A percentile compares a stretch with the other conserved stretches of the same genome.
Evolutionary conservation across 2,888 invertebrate species (phyloP).

Genomic region (Acrobasis suavella): DNA sequence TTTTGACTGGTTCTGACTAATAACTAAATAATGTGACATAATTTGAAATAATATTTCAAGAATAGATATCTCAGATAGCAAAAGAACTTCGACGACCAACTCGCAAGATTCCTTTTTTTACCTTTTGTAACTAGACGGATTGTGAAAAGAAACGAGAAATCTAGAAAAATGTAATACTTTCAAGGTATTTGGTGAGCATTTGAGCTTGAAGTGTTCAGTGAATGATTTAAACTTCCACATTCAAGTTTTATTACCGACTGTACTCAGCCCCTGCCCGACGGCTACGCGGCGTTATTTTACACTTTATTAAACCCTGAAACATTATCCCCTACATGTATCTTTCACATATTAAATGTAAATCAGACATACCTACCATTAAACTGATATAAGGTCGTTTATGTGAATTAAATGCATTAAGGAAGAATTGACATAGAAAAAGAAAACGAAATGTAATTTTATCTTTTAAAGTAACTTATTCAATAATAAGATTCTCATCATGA

Average conservation of each 20-base stretch:
- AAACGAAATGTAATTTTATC: no score
- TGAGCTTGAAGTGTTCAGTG: constrained; percentile 36
- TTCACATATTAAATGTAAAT: background rate
- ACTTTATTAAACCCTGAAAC: constrained; percentile 29
- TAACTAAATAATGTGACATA: no score
- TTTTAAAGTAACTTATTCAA: no score
- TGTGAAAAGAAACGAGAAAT: background rate
- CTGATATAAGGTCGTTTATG: no score
- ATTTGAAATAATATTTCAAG: no score
- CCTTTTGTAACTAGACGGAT: background rate
- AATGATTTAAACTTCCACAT: constrained; percentile 49
- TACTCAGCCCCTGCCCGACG: constrained; percentile 29
- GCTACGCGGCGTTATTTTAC: constrained; percentile 29
- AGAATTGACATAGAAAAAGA: no score
- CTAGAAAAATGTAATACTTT: background rate
- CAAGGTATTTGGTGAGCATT: background rate
- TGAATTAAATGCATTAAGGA: no score
- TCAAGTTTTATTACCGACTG: constrained; percentile 45
- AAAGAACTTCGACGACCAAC: background rate
- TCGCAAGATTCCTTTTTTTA: background rate
- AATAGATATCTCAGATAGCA: no score
- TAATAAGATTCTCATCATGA: no score
- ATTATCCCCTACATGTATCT: constrained; percentile 21
- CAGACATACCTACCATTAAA: background rate
- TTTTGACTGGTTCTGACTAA: no score